phyloP scores from a whole-genome alignment of 1,140 invertebrate species.

The Scaptomyza montana region DNA sequence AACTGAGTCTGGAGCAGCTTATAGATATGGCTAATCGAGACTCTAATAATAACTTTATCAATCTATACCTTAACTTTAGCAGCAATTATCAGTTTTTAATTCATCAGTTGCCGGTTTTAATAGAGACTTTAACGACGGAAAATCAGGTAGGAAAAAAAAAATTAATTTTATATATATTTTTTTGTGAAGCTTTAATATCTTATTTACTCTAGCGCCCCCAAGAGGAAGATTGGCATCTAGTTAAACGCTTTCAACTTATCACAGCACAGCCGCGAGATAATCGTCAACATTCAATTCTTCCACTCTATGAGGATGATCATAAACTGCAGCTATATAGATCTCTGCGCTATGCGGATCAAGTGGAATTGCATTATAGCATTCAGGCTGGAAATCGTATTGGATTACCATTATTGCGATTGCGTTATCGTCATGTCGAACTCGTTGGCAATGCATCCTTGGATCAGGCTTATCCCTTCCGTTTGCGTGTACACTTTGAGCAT shows the following conservation, averaged over 20 bases:
- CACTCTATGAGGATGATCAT: constrained; percentile 68
- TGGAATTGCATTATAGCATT: constrained; percentile 70
- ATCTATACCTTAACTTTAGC: constrained; percentile 85
- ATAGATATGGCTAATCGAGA: constrained; percentile 76
- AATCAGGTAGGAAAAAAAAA: constrained; percentile 57
- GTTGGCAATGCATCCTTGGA: constrained; percentile 50
- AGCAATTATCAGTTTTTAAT: constrained; percentile 77
- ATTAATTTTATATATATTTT: not conserved
- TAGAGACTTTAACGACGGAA: constrained; percentile 79
- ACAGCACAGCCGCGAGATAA: constrained; percentile 83
- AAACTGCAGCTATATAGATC: constrained; percentile 69
- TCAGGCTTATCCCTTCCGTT: constrained; percentile 55
- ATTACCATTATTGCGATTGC: constrained; percentile 63
- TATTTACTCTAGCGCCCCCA: constrained; percentile 74
- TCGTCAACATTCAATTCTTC: constrained; percentile 26
- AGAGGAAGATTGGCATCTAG: constrained; percentile 86
- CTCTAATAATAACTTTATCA: constrained; percentile 85
- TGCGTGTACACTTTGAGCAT: constrained; percentile 51
- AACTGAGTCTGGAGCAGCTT: constrained; percentile 85
- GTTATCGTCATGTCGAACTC: constrained; percentile 69
- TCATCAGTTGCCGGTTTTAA: constrained; percentile 86
- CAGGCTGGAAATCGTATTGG: constrained; percentile 60
- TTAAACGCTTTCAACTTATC: constrained; percentile 88
- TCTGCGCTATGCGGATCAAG: constrained; percentile 61
- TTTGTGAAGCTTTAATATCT: no score